These are phyloP conservation scores for Ginglymostoma cirratum DNA, from an alignment of 2,113 vertebrate species.

Conservation along the genomic window DNA sequence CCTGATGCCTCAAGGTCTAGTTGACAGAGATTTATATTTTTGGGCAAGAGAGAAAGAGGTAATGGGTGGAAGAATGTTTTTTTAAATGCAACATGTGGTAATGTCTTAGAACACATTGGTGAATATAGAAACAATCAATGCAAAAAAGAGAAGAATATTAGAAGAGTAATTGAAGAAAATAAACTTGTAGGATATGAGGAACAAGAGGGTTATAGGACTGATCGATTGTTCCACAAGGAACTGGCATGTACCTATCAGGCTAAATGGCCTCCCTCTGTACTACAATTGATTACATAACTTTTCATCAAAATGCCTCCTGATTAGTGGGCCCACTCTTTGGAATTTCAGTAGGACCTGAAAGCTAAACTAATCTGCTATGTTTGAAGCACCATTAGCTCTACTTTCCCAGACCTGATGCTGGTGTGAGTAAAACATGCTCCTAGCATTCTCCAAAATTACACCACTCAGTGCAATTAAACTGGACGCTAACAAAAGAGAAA, in stretches of 20 bases:
- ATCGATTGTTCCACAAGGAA: neutral
- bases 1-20: neutral
- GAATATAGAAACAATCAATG: neutral
- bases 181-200: neutral
- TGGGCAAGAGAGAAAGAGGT: neutral
- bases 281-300: neutral
- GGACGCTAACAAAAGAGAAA: neutral
- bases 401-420: neutral
- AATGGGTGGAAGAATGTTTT: neutral
- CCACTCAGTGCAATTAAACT: neutral
- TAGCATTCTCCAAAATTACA: too few relatives aligned
- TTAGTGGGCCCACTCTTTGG: neutral
- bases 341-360: neutral
- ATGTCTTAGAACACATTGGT: neutral
- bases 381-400: neutral
- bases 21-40: neutral
- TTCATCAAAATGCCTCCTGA: neutral
- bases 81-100: neutral
- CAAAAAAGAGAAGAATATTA: neutral
- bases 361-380: neutral
- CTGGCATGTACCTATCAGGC: neutral
- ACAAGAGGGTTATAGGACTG: neutral
- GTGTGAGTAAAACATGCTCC: neutral
- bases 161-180: neutral
- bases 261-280: neutral